phyloP scores from a whole-genome alignment of 2,113 vertebrate genomes.

The Oncorhynchus clarkii region DNA sequence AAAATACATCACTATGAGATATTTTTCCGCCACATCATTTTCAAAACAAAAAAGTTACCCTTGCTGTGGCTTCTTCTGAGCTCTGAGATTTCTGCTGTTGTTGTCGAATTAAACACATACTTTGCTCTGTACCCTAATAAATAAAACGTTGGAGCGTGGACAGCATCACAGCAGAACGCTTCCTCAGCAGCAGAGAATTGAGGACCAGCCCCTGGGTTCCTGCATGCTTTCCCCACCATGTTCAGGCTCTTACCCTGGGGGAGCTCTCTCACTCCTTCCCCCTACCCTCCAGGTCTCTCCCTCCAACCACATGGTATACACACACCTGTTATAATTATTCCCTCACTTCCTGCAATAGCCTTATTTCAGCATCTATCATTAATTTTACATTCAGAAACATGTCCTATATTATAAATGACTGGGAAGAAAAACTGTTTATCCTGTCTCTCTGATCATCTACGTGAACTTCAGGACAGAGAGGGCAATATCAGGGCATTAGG shows the following conservation, averaged over 20 bases:
- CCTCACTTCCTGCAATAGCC: not conserved
- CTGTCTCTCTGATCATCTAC: too few species aligned
- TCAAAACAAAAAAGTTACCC: conserved; percentile 42
- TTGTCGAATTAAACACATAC: conserved; percentile 64
- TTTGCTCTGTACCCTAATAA: conserved; percentile 61
- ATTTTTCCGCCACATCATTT: conserved; percentile 45
- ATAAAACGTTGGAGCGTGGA: conserved; percentile 63
- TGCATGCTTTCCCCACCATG: conserved; percentile 16
- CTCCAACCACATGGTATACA: not conserved
- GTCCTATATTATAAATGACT: too few species aligned
- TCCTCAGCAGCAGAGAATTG: conserved; percentile 43
- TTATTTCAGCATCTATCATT: not conserved
- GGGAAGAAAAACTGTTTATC: too few species aligned
- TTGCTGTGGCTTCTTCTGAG: not conserved
- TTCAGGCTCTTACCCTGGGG: not conserved
- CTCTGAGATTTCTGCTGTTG: conserved; percentile 45
- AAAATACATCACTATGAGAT: conserved; percentile 44
- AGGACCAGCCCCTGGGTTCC: conserved; percentile 12
- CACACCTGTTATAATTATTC: not conserved
- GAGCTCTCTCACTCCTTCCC: not conserved
- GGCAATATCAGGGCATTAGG: too few species aligned
- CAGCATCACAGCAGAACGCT: conserved; percentile 16
- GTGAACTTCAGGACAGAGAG: too few species aligned
- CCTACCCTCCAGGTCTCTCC: not conserved
- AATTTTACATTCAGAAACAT: too few species aligned